Conservation (phyloP, 2,888 invertebrate genomes). For the Clostera curtula region DNA sequence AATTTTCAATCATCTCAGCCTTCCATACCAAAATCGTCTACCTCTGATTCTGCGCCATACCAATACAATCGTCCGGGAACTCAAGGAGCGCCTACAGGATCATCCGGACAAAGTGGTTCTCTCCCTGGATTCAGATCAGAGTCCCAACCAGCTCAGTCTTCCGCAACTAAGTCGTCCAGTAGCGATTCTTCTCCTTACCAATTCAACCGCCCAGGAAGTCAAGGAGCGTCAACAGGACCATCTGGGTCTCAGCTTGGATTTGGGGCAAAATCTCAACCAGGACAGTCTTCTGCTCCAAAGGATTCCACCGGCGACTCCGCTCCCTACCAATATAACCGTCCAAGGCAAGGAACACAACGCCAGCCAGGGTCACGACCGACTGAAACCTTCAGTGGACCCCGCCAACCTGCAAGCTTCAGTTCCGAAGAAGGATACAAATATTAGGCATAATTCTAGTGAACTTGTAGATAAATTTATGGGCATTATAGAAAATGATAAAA, state of each 20-base stretch:
- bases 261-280: too few relatives aligned
- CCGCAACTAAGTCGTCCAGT: too few relatives aligned
- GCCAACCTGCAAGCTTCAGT: slow-evolving; percentile 61
- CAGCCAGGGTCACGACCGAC: slow-evolving; percentile 15
- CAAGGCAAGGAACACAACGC: too few relatives aligned
- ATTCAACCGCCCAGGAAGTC: too few relatives aligned
- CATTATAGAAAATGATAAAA: slow-evolving; percentile 30
- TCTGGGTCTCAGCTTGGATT: too few relatives aligned
- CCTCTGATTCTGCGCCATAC: slow-evolving; percentile 26
- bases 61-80: slow-evolving; percentile 30
- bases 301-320: too few relatives aligned
- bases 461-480: slow-evolving; percentile 21
- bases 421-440: slow-evolving; percentile 64
- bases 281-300: too few relatives aligned
- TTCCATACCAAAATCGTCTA: slow-evolving; percentile 11
- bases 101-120: slow-evolving; percentile 5
- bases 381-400: slow-evolving; percentile 47
- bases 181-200: too few relatives aligned
- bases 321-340: too few relatives aligned
- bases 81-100: background rate
- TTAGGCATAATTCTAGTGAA: slow-evolving; percentile 41
- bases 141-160: too few relatives aligned
- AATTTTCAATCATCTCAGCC: slow-evolving; percentile 5
- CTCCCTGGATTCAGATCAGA: slow-evolving; percentile 8
- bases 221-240: too few relatives aligned